phyloP scores from a whole-genome alignment of 2,113 vertebrate species.

The Cyanocitta stelleri region DNA sequence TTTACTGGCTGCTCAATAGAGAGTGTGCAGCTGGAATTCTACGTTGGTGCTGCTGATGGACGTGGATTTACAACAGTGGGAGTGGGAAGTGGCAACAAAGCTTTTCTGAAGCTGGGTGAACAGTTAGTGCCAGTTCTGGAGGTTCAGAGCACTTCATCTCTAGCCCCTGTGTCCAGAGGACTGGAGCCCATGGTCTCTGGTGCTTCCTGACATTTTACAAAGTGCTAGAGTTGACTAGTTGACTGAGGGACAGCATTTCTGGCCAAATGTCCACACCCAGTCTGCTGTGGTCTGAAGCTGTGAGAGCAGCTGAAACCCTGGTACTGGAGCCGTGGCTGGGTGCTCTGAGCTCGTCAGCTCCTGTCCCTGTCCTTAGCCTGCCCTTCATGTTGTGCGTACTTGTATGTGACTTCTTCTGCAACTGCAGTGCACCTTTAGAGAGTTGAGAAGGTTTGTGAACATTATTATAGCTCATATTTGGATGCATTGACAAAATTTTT shows the following conservation, averaged over 20 bases:
- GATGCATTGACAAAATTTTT: neutral
- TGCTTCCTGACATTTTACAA: neutral
- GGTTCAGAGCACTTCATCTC: neutral
- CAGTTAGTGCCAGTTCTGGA: neutral
- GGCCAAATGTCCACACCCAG: neutral
- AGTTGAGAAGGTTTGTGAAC: neutral
- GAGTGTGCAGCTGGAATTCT: neutral
- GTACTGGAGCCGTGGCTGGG: neutral
- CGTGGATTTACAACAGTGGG: neutral
- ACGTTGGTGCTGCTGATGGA: neutral
- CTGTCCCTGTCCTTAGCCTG: neutral
- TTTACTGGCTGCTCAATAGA: neutral
- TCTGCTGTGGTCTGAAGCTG: accelerated
- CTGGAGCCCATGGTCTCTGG: neutral
- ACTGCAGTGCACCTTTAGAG: neutral
- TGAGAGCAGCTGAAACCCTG: neutral
- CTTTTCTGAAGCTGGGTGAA: neutral
- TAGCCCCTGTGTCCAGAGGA: neutral
- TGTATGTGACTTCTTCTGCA: neutral
- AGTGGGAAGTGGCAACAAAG: neutral
- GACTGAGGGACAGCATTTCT: neutral
- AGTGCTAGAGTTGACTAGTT: neutral
- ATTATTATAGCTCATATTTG: neutral
- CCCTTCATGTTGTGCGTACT: accelerated
- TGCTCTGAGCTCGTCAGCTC: neutral